Conservation (phyloP, 1,140 invertebrate genomes). For the Zaprionus inermis region DNA sequence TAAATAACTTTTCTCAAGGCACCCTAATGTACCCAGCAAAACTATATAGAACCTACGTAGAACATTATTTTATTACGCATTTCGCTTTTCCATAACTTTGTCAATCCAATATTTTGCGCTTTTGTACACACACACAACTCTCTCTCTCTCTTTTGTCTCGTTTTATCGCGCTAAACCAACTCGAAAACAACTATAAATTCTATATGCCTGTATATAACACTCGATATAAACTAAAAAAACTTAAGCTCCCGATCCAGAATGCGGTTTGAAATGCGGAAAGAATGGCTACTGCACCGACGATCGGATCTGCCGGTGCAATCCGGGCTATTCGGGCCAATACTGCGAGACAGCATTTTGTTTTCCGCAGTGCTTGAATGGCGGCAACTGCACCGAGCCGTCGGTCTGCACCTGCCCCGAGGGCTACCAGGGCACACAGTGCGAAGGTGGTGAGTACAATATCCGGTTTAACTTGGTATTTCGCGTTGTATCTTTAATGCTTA, state of each 20-base stretch:
- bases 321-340: conserved; percentile 95
- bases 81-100: neutral
- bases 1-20: too few relatives aligned
- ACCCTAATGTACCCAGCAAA: neutral
- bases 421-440: conserved; percentile 95
- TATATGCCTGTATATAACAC: conserved; percentile 36
- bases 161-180: neutral
- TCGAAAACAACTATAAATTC: neutral
- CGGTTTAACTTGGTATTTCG: neutral
- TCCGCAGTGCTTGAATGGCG: conserved; percentile 96
- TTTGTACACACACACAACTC: neutral
- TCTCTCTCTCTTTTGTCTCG: neutral
- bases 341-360: conserved; percentile 95
- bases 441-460: conserved; percentile 89
- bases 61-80: neutral
- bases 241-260: conserved; percentile 93
- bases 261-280: conserved; percentile 93
- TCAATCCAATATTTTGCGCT: neutral
- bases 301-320: conserved; percentile 93
- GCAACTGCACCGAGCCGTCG: conserved; percentile 94
- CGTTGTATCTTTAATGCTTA: conserved; percentile 25
- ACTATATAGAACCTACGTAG: neutral
- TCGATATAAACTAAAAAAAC: conserved; percentile 80
- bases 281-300: conserved; percentile 92
- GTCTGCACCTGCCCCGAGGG: conserved; percentile 93